Evolutionary conservation across 2,113 vertebrate genomes (phyloP).

Genomic region (Ptychochromis oligacanthus): DNA sequence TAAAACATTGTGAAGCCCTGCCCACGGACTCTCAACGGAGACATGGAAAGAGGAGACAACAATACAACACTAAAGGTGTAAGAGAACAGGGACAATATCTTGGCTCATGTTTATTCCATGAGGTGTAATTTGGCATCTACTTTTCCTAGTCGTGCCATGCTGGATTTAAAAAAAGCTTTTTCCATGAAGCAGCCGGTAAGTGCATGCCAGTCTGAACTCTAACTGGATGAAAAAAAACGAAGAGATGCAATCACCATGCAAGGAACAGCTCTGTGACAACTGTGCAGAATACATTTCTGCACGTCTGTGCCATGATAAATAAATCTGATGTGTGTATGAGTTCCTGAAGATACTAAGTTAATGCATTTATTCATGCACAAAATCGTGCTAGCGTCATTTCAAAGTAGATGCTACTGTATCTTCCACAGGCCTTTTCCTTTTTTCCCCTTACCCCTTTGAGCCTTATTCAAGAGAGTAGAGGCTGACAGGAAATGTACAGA

Average conservation of each 20-base stretch:
- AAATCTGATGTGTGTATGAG: conserved; percentile 24
- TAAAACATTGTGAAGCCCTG: conserved; percentile 40
- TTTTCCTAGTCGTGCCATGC: neutral
- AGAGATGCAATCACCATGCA: conserved; percentile 24
- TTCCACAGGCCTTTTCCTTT: neutral
- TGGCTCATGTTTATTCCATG: conserved; percentile 55
- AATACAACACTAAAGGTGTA: conserved; percentile 26
- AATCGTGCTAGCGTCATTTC: conserved; percentile 17
- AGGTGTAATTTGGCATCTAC: conserved; percentile 38
- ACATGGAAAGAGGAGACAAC: conserved; percentile 1
- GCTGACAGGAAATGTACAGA: neutral
- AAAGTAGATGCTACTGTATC: conserved; percentile 7
- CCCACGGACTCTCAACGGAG: conserved; percentile 26
- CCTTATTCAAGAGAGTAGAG: neutral
- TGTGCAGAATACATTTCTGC: conserved; percentile 28
- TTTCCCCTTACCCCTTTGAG: neutral
- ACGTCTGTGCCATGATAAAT: conserved; percentile 3
- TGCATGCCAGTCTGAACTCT: conserved; percentile 29
- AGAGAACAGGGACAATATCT: conserved; percentile 15
- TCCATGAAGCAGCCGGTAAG: conserved; percentile 2
- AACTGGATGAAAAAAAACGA: neutral
- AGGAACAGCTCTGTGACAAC: conserved; percentile 29
- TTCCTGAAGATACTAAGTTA: conserved; percentile 18
- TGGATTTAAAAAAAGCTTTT: conserved; percentile 35
- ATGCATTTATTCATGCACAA: conserved; percentile 39